A percentile compares a stretch with the other conserved stretches of the same genome.
These are phyloP conservation scores for Cheilinus undulatus DNA, from an alignment of 2,113 vertebrate species.

Conservation along the genomic window DNA sequence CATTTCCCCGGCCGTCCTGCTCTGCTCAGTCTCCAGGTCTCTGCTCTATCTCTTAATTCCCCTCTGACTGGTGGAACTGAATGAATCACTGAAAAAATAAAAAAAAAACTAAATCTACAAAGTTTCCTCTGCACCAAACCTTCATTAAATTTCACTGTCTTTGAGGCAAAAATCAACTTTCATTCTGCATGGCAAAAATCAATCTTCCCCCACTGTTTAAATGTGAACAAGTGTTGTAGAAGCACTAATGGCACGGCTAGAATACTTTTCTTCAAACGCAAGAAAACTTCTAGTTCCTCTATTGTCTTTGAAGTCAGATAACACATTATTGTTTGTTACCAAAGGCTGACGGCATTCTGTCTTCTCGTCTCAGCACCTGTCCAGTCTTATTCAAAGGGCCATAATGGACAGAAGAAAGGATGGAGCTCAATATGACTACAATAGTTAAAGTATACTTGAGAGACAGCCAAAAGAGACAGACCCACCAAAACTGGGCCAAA, in stretches of 20 bases:
- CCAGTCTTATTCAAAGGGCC: slow-evolving; percentile 57
- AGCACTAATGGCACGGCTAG: slow-evolving; percentile 30
- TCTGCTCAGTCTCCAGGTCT: slow-evolving; percentile 65
- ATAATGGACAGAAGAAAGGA: slow-evolving; percentile 61
- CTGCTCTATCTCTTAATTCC: slow-evolving; percentile 70
- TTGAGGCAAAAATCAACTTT: slow-evolving; percentile 33
- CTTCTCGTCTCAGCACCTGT: slow-evolving; percentile 65
- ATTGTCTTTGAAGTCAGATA: slow-evolving; percentile 57
- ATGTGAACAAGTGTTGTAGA: slow-evolving; percentile 12
- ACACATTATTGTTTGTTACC: slow-evolving; percentile 57
- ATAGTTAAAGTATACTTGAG: slow-evolving; percentile 77
- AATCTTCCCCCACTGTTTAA: not conserved
- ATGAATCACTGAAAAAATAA: slow-evolving; percentile 45
- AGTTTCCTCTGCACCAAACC: slow-evolving; percentile 54
- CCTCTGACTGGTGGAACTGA: slow-evolving; percentile 62
- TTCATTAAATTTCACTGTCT: slow-evolving; percentile 39
- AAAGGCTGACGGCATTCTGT: slow-evolving; percentile 65
- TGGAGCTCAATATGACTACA: slow-evolving; percentile 45
- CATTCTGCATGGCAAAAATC: slow-evolving; percentile 10
- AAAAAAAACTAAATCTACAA: slow-evolving; percentile 51
- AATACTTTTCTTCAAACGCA: slow-evolving; percentile 22
- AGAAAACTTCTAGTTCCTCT: slow-evolving; percentile 39
- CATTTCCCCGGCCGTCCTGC: slow-evolving; percentile 60
- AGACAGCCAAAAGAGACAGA: slow-evolving; percentile 81
- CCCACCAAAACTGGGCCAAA: slow-evolving; percentile 68